These are phyloP conservation scores for Neotoxoptera formosana DNA, from an alignment of 1,140 invertebrate genomes.

Conservation along the genomic window DNA sequence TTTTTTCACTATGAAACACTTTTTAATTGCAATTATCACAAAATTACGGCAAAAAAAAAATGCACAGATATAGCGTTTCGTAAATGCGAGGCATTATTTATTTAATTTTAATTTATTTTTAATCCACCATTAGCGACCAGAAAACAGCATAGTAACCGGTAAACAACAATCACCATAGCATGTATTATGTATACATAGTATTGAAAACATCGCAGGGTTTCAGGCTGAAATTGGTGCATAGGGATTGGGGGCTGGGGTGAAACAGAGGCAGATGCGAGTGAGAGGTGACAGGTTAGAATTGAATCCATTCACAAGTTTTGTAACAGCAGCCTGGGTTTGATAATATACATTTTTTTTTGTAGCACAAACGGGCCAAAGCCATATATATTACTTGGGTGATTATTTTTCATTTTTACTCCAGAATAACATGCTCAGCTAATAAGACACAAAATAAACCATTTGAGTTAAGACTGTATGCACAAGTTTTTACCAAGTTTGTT, in stretches of 20 bases:
- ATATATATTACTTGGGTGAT: constrained; percentile 14
- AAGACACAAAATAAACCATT: constrained; percentile 33
- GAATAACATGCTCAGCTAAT: constrained; percentile 50
- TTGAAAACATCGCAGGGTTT: constrained; percentile 50
- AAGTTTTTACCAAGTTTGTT: constrained; percentile 6
- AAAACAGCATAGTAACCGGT: constrained; percentile 54
- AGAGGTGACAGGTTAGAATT: constrained; percentile 56
- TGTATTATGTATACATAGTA: constrained; percentile 44
- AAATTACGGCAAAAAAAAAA: constrained; percentile 51
- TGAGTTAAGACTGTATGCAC: constrained; percentile 38
- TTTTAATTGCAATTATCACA: constrained; percentile 50
- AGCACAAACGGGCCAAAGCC: constrained; percentile 24
- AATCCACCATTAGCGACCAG: constrained; percentile 54
- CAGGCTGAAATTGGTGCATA: constrained; percentile 49
- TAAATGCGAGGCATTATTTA: constrained; percentile 55
- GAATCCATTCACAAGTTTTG: constrained; percentile 50
- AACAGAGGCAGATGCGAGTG: constrained; percentile 51
- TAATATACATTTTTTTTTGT: constrained; percentile 24
- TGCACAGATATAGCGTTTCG: constrained; percentile 50
- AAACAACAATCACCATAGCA: constrained; percentile 56
- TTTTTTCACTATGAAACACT: constrained; percentile 55
- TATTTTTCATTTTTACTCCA: constrained; percentile 21
- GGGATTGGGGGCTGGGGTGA: background rate
- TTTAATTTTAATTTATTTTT: constrained; percentile 31
- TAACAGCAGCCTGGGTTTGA: constrained; percentile 26